phyloP scores from a whole-genome alignment of 2,113 vertebrate genomes.

The Anguilla japonica region DNA sequence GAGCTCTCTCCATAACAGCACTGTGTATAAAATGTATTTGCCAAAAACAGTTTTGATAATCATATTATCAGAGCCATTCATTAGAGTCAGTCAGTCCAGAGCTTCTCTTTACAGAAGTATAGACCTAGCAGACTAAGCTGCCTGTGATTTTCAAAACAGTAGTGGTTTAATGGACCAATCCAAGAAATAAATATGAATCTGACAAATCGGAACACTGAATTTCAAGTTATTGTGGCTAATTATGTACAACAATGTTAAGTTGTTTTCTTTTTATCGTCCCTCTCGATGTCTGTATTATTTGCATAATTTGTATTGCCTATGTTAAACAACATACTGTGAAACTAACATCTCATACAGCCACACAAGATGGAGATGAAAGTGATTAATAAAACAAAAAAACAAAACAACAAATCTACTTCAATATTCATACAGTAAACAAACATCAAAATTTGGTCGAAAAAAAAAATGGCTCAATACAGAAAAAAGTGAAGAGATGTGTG shows the following conservation, averaged over 20 bases:
- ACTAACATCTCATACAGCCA: neutral
- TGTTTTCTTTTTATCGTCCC: neutral
- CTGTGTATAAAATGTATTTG: too few relatives aligned
- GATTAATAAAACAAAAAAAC: neutral
- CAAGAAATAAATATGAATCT: conserved; percentile 7
- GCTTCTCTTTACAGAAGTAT: neutral
- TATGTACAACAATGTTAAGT: neutral
- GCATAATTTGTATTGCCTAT: conserved; percentile 5
- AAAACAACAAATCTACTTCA: neutral
- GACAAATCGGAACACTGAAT: conserved; percentile 13
- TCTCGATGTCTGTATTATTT: neutral
- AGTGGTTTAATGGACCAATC: conserved; percentile 4
- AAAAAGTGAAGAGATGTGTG: too few relatives aligned
- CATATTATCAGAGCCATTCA: neutral
- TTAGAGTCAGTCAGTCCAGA: neutral
- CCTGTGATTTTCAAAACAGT: neutral
- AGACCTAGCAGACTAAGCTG: neutral
- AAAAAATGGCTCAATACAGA: too few relatives aligned
- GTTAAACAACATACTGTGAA: conserved; percentile 2
- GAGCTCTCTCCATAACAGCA: too few relatives aligned
- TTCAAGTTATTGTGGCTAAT: conserved; percentile 12
- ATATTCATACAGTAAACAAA: neutral
- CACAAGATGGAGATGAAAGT: neutral
- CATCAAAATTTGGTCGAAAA: too few relatives aligned
- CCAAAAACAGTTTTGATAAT: neutral